A percentile compares a stretch with the other conserved stretches of the same genome.
These are phyloP conservation scores for Galerucella calmariensis DNA, from an alignment of 2,888 invertebrate genomes.

Conservation along the genomic window DNA sequence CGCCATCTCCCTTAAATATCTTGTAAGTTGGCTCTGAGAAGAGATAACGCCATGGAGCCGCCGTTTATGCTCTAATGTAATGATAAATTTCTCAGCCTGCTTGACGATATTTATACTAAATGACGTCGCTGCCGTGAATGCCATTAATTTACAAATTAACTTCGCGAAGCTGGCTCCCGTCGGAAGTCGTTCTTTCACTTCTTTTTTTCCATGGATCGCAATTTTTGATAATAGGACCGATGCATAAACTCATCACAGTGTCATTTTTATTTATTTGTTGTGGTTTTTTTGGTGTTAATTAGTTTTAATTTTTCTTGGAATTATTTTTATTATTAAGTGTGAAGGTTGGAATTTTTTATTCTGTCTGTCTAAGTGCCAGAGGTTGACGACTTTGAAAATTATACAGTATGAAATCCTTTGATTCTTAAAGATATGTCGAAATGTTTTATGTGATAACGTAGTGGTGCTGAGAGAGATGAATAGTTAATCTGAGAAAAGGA, in stretches of 20 bases:
- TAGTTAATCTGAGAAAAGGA: too few relatives aligned
- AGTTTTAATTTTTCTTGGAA: not conserved
- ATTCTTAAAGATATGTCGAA: too few relatives aligned
- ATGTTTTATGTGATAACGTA: not conserved
- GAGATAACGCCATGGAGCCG: constrained; percentile 24
- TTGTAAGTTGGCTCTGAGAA: constrained; percentile 47
- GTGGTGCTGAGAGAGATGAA: too few relatives aligned
- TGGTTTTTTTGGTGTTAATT: not conserved
- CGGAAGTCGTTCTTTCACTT: constrained; percentile 1
- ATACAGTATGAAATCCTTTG: not conserved
- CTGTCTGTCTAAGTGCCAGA: not conserved
- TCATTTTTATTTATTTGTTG: not conserved
- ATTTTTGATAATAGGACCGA: constrained; percentile 24
- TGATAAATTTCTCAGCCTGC: constrained; percentile 52
- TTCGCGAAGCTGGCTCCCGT: constrained; percentile 31
- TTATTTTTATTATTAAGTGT: not conserved
- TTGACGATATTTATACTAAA: constrained; percentile 54
- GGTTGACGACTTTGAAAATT: not conserved
- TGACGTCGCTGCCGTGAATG: constrained; percentile 47
- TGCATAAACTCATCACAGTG: constrained; percentile 7
- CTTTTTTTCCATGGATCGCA: constrained; percentile 22
- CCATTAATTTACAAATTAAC: constrained; percentile 48
- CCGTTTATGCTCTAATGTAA: constrained; percentile 48
- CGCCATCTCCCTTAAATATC: constrained; percentile 56
- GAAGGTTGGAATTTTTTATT: not conserved